These are phyloP conservation scores for Microcaecilia unicolor DNA, from an alignment of 2,797 vertebrate species.

Conservation along the genomic window DNA sequence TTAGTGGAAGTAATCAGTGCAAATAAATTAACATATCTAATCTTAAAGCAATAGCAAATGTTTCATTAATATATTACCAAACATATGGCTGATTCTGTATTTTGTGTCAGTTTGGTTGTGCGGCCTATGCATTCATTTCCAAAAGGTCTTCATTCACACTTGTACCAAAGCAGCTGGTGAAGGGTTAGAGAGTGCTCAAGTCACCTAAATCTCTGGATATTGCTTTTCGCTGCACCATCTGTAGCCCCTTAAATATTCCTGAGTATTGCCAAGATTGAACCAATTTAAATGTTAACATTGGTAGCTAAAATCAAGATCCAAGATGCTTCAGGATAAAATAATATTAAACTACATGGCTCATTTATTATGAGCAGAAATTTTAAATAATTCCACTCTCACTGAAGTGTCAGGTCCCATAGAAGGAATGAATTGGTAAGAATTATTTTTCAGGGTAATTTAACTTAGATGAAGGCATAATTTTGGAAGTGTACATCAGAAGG, in stretches of 20 bases:
- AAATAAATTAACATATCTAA: conserved; percentile 26
- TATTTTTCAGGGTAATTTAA: too few species aligned
- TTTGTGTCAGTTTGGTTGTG: conserved; percentile 41
- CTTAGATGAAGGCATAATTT: too few species aligned
- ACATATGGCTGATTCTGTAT: conserved; percentile 49
- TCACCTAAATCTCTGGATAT: conserved; percentile 59
- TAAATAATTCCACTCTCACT: conserved; percentile 19
- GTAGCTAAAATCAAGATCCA: conserved; percentile 45
- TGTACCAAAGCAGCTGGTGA: conserved; percentile 60
- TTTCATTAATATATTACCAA: conserved; percentile 31
- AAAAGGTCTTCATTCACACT: conserved; percentile 62
- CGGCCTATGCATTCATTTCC: conserved; percentile 43
- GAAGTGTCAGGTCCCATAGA: conserved; percentile 18
- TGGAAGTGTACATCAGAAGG: too few species aligned
- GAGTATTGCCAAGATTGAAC: conserved; percentile 59
- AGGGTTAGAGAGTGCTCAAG: conserved; percentile 50
- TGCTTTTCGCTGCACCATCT: conserved; percentile 63
- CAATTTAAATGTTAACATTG: conserved; percentile 67
- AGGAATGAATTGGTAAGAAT: too few species aligned
- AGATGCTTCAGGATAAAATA: conserved; percentile 31
- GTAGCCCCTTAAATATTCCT: conserved; percentile 64
- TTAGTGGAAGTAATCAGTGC: conserved; percentile 5
- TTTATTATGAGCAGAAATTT: conserved; percentile 33
- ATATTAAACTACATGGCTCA: conserved; percentile 36
- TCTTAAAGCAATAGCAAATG: conserved; percentile 21